Evolutionary conservation across 1,140 invertebrate genomes (phyloP).

Genomic region (Coelopa frigida): DNA sequence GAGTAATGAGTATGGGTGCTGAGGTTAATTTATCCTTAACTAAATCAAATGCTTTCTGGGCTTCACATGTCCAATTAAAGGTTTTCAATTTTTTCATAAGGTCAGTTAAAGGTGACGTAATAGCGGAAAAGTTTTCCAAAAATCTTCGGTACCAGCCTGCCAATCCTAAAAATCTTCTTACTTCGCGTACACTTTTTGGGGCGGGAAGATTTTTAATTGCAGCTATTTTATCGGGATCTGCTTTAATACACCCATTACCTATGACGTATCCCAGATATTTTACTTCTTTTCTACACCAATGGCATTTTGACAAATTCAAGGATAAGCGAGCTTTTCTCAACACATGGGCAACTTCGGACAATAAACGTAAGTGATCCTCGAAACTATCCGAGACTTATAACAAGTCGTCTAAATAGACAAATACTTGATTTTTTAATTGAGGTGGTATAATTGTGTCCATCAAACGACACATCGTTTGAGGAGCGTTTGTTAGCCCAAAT

Average conservation of each 20-base stretch:
- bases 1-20: slow-evolving; percentile 18
- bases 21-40: too few relatives aligned
- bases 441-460: slow-evolving; percentile 32
- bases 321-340: slow-evolving; percentile 15
- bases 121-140: slow-evolving; percentile 27
- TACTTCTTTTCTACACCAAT: slow-evolving; percentile 21
- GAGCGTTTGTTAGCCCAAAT: slow-evolving; percentile 19
- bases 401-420: slow-evolving; percentile 15
- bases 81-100: background rate
- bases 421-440: slow-evolving; percentile 23
- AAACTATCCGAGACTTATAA: slow-evolving; percentile 6
- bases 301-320: slow-evolving; percentile 21
- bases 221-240: slow-evolving; percentile 31
- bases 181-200: slow-evolving; percentile 24
- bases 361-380: slow-evolving; percentile 1
- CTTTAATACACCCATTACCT: slow-evolving; percentile 31
- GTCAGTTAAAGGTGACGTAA: slow-evolving; percentile 24
- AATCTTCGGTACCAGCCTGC: slow-evolving; percentile 40
- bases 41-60: slow-evolving; percentile 10
- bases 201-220: slow-evolving; percentile 8
- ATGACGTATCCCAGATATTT: slow-evolving; percentile 8
- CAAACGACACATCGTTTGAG: slow-evolving; percentile 9
- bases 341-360: background rate
- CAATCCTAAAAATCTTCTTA: slow-evolving; percentile 45
- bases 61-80: slow-evolving; percentile 2